Percentiles rank a stretch among this genome's conserved stretches.
Conservation (phyloP, 2,113 vertebrate species). For the Pachyramphus minor region DNA sequence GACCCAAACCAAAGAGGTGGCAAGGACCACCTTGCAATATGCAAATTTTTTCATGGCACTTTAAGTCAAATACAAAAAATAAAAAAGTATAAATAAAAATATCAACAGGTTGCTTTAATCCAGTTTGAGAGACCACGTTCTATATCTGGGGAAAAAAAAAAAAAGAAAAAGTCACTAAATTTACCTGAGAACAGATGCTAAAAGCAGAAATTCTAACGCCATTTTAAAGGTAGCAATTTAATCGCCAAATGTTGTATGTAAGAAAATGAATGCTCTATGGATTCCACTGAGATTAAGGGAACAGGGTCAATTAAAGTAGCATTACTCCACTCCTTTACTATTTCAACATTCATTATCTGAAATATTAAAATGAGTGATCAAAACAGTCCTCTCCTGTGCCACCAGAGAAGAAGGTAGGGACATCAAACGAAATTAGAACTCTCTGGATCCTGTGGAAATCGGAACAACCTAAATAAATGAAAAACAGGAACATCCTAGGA, state of each 20-base stretch:
- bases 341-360: not conserved
- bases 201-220: not conserved
- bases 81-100: slow-evolving; percentile 76
- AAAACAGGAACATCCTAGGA: not conserved
- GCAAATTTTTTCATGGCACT: slow-evolving; percentile 97
- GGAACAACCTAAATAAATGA: not conserved
- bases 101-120: slow-evolving; percentile 67
- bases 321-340: not conserved
- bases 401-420: not conserved
- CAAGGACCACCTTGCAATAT: slow-evolving; percentile 98
- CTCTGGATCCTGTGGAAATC: not conserved
- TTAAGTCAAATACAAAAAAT: slow-evolving; percentile 75
- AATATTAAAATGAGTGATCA: not conserved
- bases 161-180: not conserved
- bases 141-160: slow-evolving; percentile 53
- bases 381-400: not conserved
- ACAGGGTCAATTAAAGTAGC: not conserved
- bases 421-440: not conserved
- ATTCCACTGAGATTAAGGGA: not conserved
- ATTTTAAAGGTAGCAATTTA: not conserved
- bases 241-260: not conserved
- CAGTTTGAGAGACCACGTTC: slow-evolving; percentile 66
- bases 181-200: not conserved
- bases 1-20: slow-evolving; percentile 99
- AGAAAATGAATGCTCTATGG: not conserved